These are phyloP conservation scores for Rhodophaea formosa DNA, from an alignment of 2,888 invertebrate genomes.

Conservation along the genomic window DNA sequence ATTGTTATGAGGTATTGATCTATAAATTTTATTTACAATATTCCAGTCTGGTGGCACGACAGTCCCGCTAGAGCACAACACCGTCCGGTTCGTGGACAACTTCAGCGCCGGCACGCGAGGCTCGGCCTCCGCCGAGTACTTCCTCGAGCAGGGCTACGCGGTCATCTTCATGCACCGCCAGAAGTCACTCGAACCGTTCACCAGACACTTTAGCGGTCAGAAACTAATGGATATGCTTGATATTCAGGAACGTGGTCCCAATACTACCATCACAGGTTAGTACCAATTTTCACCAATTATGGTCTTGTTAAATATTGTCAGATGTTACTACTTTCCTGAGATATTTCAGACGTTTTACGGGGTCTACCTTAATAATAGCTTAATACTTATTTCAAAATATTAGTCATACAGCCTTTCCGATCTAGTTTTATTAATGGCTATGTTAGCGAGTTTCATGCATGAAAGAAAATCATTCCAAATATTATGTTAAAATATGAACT, in stretches of 20 bases:
- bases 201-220: conserved; percentile 90
- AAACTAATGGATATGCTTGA: conserved; percentile 90
- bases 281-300: not conserved
- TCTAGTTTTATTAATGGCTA: no score
- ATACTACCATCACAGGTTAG: conserved; percentile 84
- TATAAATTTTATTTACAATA: no score
- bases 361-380: not conserved
- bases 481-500: not conserved
- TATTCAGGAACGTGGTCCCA: conserved; percentile 82
- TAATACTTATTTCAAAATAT: not conserved
- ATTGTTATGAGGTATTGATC: no score
- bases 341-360: not conserved
- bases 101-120: conserved; percentile 98
- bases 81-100: conserved; percentile 98
- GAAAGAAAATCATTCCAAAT: not conserved
- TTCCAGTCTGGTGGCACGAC: conserved; percentile 97
- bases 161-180: conserved; percentile 96
- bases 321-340: not conserved
- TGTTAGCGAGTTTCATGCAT: no score
- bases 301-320: not conserved
- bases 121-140: conserved; percentile 97
- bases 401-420: not conserved
- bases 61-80: conserved; percentile 97
- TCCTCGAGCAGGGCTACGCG: conserved; percentile 90
- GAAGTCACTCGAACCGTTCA: conserved; percentile 95